A percentile compares a stretch with the other conserved stretches of the same genome.
These are phyloP conservation scores for Nemoura dubitans DNA, from an alignment of 2,888 invertebrate genomes.

Conservation along the genomic window DNA sequence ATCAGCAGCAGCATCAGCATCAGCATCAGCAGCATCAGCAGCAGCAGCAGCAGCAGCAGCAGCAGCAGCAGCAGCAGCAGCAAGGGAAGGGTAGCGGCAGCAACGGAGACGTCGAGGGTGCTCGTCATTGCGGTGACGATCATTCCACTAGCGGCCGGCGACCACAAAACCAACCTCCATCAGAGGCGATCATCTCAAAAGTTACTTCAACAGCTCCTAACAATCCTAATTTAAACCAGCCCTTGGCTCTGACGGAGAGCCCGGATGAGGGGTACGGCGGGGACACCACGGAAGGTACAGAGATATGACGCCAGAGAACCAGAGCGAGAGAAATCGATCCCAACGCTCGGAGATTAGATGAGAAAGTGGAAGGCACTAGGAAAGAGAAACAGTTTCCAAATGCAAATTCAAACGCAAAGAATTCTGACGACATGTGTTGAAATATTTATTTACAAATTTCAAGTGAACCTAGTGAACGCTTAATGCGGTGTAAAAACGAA, in stretches of 20 bases:
- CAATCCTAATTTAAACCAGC: slow-evolving; percentile 30
- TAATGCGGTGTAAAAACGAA: not conserved
- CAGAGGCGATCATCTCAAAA: slow-evolving; percentile 38
- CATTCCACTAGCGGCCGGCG: slow-evolving; percentile 62
- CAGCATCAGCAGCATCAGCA: no score
- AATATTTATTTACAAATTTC: slow-evolving; percentile 18
- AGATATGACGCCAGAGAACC: slow-evolving; percentile 68
- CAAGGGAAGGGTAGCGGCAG: slow-evolving; percentile 49
- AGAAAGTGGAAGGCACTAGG: slow-evolving; percentile 35
- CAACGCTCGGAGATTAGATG: not conserved
- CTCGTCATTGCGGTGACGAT: slow-evolving; percentile 68
- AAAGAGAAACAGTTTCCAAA: slow-evolving; percentile 46
- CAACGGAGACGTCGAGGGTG: slow-evolving; percentile 65
- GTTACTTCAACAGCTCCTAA: slow-evolving; percentile 40
- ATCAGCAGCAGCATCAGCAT: not conserved
- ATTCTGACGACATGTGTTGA: slow-evolving; percentile 17
- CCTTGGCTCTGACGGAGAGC: slow-evolving; percentile 72
- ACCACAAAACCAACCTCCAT: slow-evolving; percentile 47
- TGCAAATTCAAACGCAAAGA: slow-evolving; percentile 37
- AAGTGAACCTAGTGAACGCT: not conserved
- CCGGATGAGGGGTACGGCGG: slow-evolving; percentile 90
- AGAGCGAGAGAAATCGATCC: slow-evolving; percentile 30
- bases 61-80: no score
- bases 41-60: no score
- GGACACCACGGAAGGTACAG: slow-evolving; percentile 72